These are phyloP conservation scores for Hermetia illucens DNA, from an alignment of 1,140 invertebrate species.

Conservation along the genomic window DNA sequence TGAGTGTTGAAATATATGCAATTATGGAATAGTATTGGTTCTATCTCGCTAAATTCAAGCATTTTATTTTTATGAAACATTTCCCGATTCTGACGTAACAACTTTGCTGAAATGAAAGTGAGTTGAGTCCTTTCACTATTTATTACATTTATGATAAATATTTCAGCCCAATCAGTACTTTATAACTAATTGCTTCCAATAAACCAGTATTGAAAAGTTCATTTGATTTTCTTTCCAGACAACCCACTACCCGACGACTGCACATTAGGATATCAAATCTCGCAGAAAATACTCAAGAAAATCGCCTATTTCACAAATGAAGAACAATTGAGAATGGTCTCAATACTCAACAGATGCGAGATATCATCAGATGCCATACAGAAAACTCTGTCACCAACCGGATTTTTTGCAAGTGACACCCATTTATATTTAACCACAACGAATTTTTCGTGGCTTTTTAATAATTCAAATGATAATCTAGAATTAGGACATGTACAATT, in stretches of 20 bases:
- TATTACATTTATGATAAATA: no score
- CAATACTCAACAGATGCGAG: constrained; percentile 31
- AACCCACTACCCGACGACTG: constrained; percentile 30
- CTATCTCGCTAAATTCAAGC: no score
- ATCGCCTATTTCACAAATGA: constrained; percentile 16
- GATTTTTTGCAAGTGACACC: constrained; percentile 24
- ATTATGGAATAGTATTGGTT: no score
- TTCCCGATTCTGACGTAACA: no score
- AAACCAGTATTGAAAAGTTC: not conserved
- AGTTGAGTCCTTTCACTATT: no score
- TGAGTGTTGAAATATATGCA: no score
- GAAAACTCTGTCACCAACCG: constrained; percentile 22
- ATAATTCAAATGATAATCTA: constrained; percentile 10
- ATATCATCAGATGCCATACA: constrained; percentile 20
- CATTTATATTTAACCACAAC: constrained; percentile 25
- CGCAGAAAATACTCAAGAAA: constrained; percentile 16
- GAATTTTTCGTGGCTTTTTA: constrained; percentile 31
- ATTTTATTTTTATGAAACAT: no score
- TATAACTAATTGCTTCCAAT: no score
- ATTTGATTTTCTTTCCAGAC: constrained; percentile 17
- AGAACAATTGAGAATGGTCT: constrained; percentile 28
- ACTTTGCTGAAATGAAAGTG: no score
- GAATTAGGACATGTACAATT: constrained; percentile 26
- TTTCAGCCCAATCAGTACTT: no score
- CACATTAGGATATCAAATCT: constrained; percentile 29